Evolutionary conservation across 1,140 invertebrate species (phyloP).

Genomic region (Papilio polyxenes): DNA sequence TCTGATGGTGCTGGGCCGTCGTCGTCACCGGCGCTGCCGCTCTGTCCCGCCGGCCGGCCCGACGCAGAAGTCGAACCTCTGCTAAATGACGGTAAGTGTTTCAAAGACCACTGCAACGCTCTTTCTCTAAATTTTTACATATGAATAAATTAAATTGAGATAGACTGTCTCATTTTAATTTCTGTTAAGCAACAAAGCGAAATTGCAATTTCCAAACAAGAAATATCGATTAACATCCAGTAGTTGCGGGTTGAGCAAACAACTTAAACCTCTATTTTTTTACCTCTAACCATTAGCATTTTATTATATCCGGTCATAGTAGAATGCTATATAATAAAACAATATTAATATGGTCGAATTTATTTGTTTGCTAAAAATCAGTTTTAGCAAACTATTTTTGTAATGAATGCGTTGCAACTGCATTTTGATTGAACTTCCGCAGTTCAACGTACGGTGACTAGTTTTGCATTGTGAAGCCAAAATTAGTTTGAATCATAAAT

Average conservation of each 20-base stretch:
- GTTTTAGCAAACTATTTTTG: background rate
- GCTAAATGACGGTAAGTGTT: constrained; percentile 59
- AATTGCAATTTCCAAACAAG: background rate
- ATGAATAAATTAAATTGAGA: background rate
- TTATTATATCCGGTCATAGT: too few species aligned
- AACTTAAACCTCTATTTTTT: too few species aligned
- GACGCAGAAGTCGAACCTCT: constrained; percentile 62
- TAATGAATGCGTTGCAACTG: background rate
- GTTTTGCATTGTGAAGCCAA: background rate
- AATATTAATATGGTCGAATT: too few species aligned
- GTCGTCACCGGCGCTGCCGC: constrained; percentile 62
- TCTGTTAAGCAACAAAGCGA: background rate
- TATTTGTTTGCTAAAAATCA: background rate
- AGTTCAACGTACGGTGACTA: background rate
- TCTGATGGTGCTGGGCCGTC: constrained; percentile 53
- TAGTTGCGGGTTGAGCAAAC: background rate
- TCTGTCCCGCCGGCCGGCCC: constrained; percentile 68
- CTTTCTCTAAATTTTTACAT: background rate
- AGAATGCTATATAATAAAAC: too few species aligned
- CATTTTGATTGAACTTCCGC: background rate
- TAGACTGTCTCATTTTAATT: background rate
- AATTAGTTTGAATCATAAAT: background rate
- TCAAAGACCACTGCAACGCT: background rate
- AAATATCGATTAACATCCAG: background rate
- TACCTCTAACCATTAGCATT: too few species aligned